Percentiles rank a stretch among this genome's conserved stretches.
Evolutionary conservation across 2,797 vertebrate species (phyloP).

Genomic region (Myripristis jacobus): DNA sequence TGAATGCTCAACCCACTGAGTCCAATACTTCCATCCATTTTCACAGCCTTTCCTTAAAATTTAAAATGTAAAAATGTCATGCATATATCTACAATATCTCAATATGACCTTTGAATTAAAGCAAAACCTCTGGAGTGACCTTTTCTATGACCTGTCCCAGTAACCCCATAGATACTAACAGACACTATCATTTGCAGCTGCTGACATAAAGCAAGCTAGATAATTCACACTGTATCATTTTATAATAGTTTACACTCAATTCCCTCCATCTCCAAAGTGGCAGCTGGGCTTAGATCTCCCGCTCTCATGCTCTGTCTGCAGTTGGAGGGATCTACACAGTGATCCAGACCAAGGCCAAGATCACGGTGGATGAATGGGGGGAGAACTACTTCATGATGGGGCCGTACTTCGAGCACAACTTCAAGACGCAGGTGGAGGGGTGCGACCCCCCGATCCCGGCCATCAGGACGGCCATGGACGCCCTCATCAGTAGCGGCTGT

Average conservation of each 20-base stretch:
- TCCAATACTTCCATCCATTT: too few relatives aligned
- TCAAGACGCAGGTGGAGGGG: constrained; percentile 93
- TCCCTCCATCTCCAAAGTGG: background rate
- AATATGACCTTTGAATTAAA: too few relatives aligned
- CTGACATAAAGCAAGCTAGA: too few relatives aligned
- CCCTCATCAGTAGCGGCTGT: constrained; percentile 88
- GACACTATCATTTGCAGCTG: background rate
- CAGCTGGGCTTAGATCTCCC: background rate
- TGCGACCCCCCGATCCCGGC: constrained; percentile 86
- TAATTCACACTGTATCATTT: background rate
- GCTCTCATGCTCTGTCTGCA: constrained; percentile 64
- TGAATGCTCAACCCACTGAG: too few relatives aligned
- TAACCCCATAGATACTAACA: too few relatives aligned
- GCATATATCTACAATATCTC: too few relatives aligned
- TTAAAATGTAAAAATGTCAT: too few relatives aligned
- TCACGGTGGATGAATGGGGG: constrained; percentile 94
- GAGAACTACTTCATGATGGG: constrained; percentile 95
- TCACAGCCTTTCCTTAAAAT: too few relatives aligned
- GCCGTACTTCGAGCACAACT: constrained; percentile 94
- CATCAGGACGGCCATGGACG: constrained; percentile 88
- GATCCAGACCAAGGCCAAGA: constrained; percentile 97
- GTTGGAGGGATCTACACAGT: constrained; percentile 98
- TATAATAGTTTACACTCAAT: background rate
- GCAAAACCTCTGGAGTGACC: too few relatives aligned
- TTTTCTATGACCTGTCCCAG: too few relatives aligned